Evolutionary conservation across 2,113 vertebrate species (phyloP).

Genomic region (Cyanoderma ruficeps): DNA sequence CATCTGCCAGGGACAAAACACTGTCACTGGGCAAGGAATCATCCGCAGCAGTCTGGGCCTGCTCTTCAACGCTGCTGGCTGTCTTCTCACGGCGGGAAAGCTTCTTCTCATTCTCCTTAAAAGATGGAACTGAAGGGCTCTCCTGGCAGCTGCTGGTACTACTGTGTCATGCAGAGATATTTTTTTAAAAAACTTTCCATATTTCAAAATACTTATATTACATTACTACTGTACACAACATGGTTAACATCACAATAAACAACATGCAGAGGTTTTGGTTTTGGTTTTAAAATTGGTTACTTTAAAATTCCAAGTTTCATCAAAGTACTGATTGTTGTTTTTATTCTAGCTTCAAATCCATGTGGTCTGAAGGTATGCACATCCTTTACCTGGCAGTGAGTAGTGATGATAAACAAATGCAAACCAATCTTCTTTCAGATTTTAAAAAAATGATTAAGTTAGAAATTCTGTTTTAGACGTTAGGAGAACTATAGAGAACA

Average conservation of each 20-base stretch:
- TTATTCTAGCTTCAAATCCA: not conserved
- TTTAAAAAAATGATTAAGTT: not conserved
- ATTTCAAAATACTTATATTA: not conserved
- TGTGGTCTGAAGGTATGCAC: not conserved
- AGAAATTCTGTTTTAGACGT: not conserved
- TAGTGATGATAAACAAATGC: not conserved
- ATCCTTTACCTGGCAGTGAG: not conserved
- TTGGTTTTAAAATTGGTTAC: not conserved
- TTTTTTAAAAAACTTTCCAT: not conserved
- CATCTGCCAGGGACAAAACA: conserved; percentile 80
- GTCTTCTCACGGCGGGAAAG: conserved; percentile 56
- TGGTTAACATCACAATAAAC: not conserved
- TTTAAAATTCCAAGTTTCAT: not conserved
- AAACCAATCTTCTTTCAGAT: not conserved
- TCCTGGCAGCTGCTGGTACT: conserved; percentile 76
- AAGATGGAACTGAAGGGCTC: conserved; percentile 74
- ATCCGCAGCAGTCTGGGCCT: conserved; percentile 77
- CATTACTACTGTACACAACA: not conserved
- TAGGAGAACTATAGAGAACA: not conserved
- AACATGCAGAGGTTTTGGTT: not conserved
- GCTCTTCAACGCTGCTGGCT: conserved; percentile 82
- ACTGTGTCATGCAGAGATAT: conserved; percentile 56
- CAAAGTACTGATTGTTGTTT: not conserved
- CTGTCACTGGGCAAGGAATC: conserved; percentile 85
- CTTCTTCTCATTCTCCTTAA: conserved; percentile 73